Evolutionary conservation across 2,888 invertebrate species (phyloP), one percentile per base, ranked within the genome.

Genomic region (Ectemnius continuus): DNA sequence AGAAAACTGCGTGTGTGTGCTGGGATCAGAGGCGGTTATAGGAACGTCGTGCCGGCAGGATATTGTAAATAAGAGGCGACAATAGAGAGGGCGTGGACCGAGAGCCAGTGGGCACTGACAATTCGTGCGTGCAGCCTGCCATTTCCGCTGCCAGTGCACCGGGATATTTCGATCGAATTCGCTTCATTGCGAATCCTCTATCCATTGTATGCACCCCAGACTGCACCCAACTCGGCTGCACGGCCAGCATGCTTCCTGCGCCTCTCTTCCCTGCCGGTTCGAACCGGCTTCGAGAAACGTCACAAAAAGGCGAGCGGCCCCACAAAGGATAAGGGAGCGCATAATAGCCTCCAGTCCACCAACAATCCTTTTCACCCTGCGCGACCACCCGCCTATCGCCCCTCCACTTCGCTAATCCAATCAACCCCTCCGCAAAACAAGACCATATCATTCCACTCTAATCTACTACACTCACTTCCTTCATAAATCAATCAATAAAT

Each of bases 111-210:
- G n/a, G 36, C 36, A 36, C 36, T 11, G 8, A 11, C 8, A 6
- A 11, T 36, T 11, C 8, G 5, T 52, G 5, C 52, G n/a, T 11
- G 16, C 23, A 23, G 23, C 23, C 3, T 14, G 52, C 5, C 14
- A 11, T 52, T 52, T 52, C 52, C 52, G 52, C n/a, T n/a, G 5
- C 2, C 23, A 23, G 3, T 20, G 47, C n/a, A n/a, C 16, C 52
- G 16, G 52, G 52, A 16, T n/a, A 52, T 52, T 16, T 16, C 52
- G 52, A 52, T 52, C 52, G 52, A 52, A 52, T 52, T 52, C 52
- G 52, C 52, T 52, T 52, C 52, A 52, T 52, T 52, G 52, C 52
- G 16, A 52, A 52, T 52, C 52, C 16, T 52, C 36, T 52, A 16
- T 16, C 16, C 52, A 52, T 52, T 52, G 52, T 52, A 52, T 16